Conservation (phyloP, 2,888 invertebrate species). For the Drosophila sordidula region DNA sequence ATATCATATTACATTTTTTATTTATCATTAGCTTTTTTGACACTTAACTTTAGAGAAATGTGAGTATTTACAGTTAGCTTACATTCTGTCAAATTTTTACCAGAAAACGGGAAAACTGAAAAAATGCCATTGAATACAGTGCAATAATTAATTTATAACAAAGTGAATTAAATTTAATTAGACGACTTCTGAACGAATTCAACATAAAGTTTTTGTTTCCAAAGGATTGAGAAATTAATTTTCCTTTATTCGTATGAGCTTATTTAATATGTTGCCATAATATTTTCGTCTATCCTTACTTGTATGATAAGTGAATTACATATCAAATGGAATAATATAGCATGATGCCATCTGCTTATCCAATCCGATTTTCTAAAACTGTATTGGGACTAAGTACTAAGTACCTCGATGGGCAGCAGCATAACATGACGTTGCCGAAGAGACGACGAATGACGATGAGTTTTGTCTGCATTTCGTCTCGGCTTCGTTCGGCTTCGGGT, state of each 20-base stretch:
- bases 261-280: slow-evolving; percentile 7
- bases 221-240: background rate
- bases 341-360: slow-evolving; percentile 51
- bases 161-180: background rate
- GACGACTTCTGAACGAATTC: no score
- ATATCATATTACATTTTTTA: no score
- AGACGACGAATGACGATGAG: slow-evolving; percentile 33
- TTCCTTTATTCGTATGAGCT: background rate
- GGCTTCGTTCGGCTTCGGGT: slow-evolving; percentile 17
- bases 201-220: background rate
- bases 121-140: no score
- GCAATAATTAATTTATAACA: no score
- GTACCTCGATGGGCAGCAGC: slow-evolving; percentile 16
- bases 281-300: slow-evolving; percentile 5
- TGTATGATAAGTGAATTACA: slow-evolving; percentile 34
- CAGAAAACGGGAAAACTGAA: no score
- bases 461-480: slow-evolving; percentile 47
- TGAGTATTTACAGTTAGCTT: no score
- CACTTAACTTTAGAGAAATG: no score
- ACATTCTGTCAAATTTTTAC: no score
- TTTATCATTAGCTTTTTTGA: no score
- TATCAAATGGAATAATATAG: slow-evolving; percentile 55
- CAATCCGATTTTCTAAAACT: slow-evolving; percentile 52
- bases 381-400: slow-evolving; percentile 42
- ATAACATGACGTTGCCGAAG: slow-evolving; percentile 23